Base-by-base conservation (phyloP, 2,888 invertebrate genomes). In the Diaphora mendica region DNA sequence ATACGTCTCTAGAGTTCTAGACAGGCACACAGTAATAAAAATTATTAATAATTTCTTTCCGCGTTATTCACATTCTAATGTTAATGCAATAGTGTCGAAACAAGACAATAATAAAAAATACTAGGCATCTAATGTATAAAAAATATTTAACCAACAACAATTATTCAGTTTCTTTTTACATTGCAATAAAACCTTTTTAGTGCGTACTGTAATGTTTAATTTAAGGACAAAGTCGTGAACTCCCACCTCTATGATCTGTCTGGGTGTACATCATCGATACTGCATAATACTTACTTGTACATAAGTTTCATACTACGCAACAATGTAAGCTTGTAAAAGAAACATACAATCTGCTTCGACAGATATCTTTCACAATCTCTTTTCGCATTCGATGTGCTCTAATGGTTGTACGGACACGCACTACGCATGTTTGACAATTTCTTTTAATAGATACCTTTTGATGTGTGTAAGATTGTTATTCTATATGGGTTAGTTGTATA, bases 141-240 rank as follows among this genome's bases (percentile, higher is more conserved):
- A 35, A 33, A 51, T n/a, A 68, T 48, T 55, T 68, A 33, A 51
- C 33, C 33, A 23, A 8, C 48, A 33, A 39, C 69, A 30, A 26
- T 33, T 33, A 33, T 20, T 42, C 62, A 62, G 62, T 62, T 72
- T 65, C 20, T 73, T 64, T 66, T 30, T 33, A 71, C 11, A 68
- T 66, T 65, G 75, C 67, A 73, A 51, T 64, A 72, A 70, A 76
- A 72, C 77, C 82, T 86, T 86, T 85, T 85, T 74, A 86, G 79
- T 79, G 70, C 67, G 71, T 81, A 78, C 73, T 83, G 77, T 77
- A 79, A 75, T 51, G 55, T 77, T 75, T 75, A 76, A 82, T 77
- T 79, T 59, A 48, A 82, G 82, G 79, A 75, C 86, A 82, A 86
- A 84, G 79, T 71, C 71, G 78, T 80, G 79, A 86, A 80, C 83